phyloP scores from a whole-genome alignment of 2,888 invertebrate species.

The Microplitis manilae region DNA sequence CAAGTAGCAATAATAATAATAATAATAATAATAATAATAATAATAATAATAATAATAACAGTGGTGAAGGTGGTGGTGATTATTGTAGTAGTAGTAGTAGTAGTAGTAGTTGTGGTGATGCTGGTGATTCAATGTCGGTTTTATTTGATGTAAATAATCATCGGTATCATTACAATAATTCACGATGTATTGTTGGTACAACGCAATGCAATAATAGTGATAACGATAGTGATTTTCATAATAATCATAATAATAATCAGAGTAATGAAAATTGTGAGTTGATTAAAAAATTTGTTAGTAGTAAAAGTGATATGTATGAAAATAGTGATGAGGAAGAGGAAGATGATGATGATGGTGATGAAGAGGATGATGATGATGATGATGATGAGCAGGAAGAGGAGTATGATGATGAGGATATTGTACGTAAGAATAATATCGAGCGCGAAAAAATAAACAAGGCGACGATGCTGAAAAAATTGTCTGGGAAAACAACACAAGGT shows the following conservation, averaged over 20 bases:
- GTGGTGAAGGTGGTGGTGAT: conserved; percentile 17
- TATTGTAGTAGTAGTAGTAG: conserved; percentile 60
- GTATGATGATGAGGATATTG: conserved; percentile 30
- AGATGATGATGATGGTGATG: conserved; percentile 36
- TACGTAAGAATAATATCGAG: too few species aligned
- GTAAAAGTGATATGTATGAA: conserved; percentile 37
- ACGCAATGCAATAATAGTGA: conserved; percentile 41
- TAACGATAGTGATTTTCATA: conserved; percentile 20
- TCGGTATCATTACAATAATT: conserved; percentile 21
- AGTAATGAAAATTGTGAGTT: background rate
- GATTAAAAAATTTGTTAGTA: conserved; percentile 42
- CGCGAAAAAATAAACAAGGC: background rate
- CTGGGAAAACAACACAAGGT: background rate
- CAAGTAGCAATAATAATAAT: background rate
- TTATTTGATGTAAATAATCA: conserved; percentile 23
- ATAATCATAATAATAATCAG: conserved; percentile 8
- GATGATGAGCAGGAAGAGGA: conserved; percentile 42
- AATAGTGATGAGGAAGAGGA: conserved; percentile 23
- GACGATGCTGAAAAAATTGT: background rate
- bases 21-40: conserved; percentile 43
- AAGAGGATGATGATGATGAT: conserved; percentile 33
- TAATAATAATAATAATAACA: conserved; percentile 56
- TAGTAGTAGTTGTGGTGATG: conserved; percentile 56
- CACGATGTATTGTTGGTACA: conserved; percentile 43
- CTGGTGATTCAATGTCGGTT: conserved; percentile 7